Percentiles rank a stretch among this genome's conserved stretches.
These are phyloP conservation scores for Sebastes hubbsi DNA, from an alignment of 2,797 vertebrate genomes.

Conservation along the genomic window DNA sequence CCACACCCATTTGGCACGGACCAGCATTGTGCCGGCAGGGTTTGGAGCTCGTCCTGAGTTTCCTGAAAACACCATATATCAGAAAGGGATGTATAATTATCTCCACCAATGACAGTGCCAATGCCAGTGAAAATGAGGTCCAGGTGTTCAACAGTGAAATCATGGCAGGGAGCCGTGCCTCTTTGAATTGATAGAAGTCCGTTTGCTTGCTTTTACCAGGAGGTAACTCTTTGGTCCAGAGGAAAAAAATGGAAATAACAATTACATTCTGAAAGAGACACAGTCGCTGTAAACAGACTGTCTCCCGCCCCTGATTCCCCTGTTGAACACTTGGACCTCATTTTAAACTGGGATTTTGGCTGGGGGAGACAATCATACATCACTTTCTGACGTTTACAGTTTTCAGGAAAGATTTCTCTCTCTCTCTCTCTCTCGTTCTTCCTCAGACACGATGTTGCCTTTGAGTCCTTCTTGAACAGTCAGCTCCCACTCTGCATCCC, in stretches of 20 bases:
- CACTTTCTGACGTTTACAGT: neutral
- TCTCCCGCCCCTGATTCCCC: neutral
- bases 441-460: constrained; percentile 33
- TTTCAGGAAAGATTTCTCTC: constrained; percentile 9
- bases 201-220: neutral
- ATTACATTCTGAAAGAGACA: constrained; percentile 1
- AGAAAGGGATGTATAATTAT: constrained; percentile 33
- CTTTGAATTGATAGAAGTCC: constrained; percentile 1
- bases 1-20: constrained; percentile 18
- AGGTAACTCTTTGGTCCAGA: constrained; percentile 10
- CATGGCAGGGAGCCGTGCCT: constrained; percentile 6
- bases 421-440: neutral
- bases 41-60: neutral
- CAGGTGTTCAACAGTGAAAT: constrained; percentile 44
- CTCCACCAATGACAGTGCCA: constrained; percentile 7
- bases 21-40: neutral
- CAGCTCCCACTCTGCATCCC: constrained; percentile 20
- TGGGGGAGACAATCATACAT: constrained; percentile 13
- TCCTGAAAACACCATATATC: constrained; percentile 23
- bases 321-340: constrained; percentile 20
- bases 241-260: constrained; percentile 16
- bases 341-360: constrained; percentile 30
- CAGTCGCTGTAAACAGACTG: constrained; percentile 6
- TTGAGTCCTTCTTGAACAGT: constrained; percentile 27
- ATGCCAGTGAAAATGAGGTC: constrained; percentile 21